Base-by-base conservation (phyloP, 2,888 invertebrate genomes). In the Cerastoderma edule region DNA sequence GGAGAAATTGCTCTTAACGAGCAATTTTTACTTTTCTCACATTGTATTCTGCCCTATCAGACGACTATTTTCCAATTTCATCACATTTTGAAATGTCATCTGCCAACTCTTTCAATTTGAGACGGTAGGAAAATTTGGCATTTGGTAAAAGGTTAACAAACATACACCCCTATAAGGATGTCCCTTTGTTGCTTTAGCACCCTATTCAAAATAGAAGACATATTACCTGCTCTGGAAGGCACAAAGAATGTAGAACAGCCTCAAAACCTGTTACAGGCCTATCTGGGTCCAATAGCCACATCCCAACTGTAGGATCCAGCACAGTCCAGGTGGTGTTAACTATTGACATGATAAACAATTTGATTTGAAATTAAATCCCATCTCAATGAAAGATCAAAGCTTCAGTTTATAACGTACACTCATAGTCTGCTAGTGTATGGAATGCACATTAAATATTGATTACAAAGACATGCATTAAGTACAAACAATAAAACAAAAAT, bases 221-320 rank as follows among this genome's bases (percentile, higher is more conserved):
- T 16, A 22, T 30, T 56, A 82, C 85, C 72, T 82, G 74, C 60
- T 72, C 60, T 44, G 79, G 70, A 24, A 87, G 53, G 44, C 70
- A 30, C 16, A 82, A 39, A 4, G 32, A 33, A 10, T 66, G 66
- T 10, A 88, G 74, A 27, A 87, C 73, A 28, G 85, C 77, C 16
- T 78, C 69, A 67, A 91, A 87, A 16, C 75, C 84, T 28, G 67
- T 54, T 13, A 87, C 78, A 19, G 88, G 84, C 44, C 85, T 78
- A 57, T 91, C 90, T 32, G 90, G 86, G 57, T 89, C 85, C 50
- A 89, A 75, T 39, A 91, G 76, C 91, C 91, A 91, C 27, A 75
- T 70, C 2, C 86, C 90, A 24, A 91, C 75, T 46, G 80, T 67
- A 24, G 88, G 85, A 75, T 91, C 91, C 67, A 87, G 48, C 10